Base-by-base conservation (phyloP, 2,888 invertebrate species). In the Acrocyrtus sp. region DNA sequence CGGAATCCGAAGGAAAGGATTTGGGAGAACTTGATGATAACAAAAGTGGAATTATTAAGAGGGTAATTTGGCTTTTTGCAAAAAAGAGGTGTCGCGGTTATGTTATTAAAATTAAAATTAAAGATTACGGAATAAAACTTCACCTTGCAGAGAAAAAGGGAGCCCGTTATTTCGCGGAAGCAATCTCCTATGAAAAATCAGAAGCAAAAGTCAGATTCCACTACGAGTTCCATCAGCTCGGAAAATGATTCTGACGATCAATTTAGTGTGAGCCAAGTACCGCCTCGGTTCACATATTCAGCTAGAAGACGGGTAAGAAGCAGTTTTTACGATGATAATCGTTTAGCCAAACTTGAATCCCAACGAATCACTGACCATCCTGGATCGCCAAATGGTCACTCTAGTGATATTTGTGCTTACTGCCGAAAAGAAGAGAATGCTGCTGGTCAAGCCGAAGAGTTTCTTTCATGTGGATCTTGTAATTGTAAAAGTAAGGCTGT, bases 391-490 rank as follows among this genome's bases (percentile, higher is more conserved):
- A 45, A n/a, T 45, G n/a, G n/a, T n/a, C n/a, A n/a, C n/a, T n/a
- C n/a, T n/a, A n/a, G n/a, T n/a, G n/a, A n/a, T n/a, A n/a, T n/a
- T 10, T 75, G 75, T 63, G 58, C 51, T 2, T 72, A 72, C 27
- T 75, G 75, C 19, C 56, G 54, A 17, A 56, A 67, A 17, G 72
- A 72, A 34, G 58, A 67, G 29, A 72, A 62, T 47, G 22, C 45
- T 17, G 48, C 24, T 5, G 72, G 67, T 0, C 47, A 61, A 26
- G 17, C 39, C 22, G 67, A 68, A 41, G 72, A 75, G 50, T 75
- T 72, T 34, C 54, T 75, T 2, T 45, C 26, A 2, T 75, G 66
- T 50, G 54, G 54, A 29, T 50, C 63, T 1, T 74, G 76, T 43
- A 62, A 63, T 15, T 39, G 56, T 15, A 65, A 69, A 69, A 62